Evolutionary conservation across 2,888 invertebrate species (phyloP).

Genomic region (Tenodera sinensis): DNA sequence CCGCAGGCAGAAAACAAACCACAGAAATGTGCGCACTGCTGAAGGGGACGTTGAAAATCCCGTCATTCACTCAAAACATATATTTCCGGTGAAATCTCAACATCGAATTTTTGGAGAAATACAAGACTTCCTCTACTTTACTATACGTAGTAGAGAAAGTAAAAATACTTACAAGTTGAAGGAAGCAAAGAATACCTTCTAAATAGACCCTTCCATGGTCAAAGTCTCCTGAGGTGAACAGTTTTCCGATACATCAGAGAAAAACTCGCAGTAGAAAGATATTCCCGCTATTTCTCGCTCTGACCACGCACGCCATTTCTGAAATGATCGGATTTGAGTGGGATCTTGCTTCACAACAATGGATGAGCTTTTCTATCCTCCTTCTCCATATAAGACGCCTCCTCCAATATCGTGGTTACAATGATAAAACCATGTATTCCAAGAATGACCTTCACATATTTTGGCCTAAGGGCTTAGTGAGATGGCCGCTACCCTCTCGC

Average conservation of each 20-base stretch:
- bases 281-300: not conserved
- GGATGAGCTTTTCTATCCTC: not conserved
- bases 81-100: too few relatives aligned
- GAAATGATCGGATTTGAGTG: not conserved
- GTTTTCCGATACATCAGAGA: not conserved
- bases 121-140: too few relatives aligned
- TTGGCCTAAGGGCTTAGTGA: not conserved
- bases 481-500: not conserved
- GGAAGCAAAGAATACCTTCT: not conserved
- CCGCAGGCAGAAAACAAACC: too few relatives aligned
- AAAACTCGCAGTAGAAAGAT: not conserved
- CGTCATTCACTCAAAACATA: too few relatives aligned
- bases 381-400: not conserved
- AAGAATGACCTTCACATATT: not conserved
- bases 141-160: too few relatives aligned
- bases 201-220: not conserved
- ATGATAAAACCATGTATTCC: not conserved
- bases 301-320: not conserved
- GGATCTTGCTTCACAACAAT: not conserved
- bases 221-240: not conserved
- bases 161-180: too few relatives aligned
- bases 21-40: too few relatives aligned
- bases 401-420: not conserved
- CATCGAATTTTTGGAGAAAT: too few relatives aligned
- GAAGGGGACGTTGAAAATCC: too few relatives aligned